Percentiles rank a stretch among this genome's conserved stretches.
Evolutionary conservation across 2,113 vertebrate genomes (phyloP).

Genomic region (Caranx ignobilis): DNA sequence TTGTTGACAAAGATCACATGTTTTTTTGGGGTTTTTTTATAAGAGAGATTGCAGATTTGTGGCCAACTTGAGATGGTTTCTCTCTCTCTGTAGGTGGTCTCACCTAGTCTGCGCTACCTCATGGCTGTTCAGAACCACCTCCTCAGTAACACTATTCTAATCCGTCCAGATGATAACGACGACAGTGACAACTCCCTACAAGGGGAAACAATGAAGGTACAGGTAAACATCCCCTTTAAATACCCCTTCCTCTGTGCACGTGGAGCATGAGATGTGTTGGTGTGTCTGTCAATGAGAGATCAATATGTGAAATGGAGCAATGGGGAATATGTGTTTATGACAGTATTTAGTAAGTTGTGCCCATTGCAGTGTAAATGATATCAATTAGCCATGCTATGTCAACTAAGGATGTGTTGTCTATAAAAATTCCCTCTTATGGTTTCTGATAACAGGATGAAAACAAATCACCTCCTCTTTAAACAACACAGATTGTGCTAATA

Average conservation of each 20-base stretch:
- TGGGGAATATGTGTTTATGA: slow-evolving; percentile 5
- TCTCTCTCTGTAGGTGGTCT: slow-evolving; percentile 91
- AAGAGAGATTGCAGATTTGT: background rate
- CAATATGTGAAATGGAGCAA: background rate
- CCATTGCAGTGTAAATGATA: slow-evolving; percentile 4
- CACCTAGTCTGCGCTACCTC: slow-evolving; percentile 96
- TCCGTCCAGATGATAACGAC: slow-evolving; percentile 95
- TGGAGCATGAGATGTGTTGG: slow-evolving; percentile 22
- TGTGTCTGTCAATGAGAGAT: slow-evolving; percentile 18
- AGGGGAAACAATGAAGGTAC: slow-evolving; percentile 99
- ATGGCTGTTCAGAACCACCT: slow-evolving; percentile 99
- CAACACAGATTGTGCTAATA: background rate
- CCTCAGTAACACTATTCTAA: slow-evolving; percentile 98
- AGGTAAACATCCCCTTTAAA: slow-evolving; percentile 98
- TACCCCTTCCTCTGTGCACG: slow-evolving; percentile 78
- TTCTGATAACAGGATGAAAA: background rate
- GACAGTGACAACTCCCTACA: slow-evolving; percentile 99
- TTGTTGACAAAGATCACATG: slow-evolving; percentile 9
- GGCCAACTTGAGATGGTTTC: slow-evolving; percentile 47
- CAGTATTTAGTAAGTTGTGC: background rate
- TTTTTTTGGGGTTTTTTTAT: too few relatives aligned
- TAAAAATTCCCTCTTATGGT: background rate
- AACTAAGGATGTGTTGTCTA: slow-evolving; percentile 8
- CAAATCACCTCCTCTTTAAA: background rate
- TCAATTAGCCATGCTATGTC: background rate